Base-by-base conservation (phyloP, 2,797 vertebrate genomes). In the Sebastolobus altivelis region DNA sequence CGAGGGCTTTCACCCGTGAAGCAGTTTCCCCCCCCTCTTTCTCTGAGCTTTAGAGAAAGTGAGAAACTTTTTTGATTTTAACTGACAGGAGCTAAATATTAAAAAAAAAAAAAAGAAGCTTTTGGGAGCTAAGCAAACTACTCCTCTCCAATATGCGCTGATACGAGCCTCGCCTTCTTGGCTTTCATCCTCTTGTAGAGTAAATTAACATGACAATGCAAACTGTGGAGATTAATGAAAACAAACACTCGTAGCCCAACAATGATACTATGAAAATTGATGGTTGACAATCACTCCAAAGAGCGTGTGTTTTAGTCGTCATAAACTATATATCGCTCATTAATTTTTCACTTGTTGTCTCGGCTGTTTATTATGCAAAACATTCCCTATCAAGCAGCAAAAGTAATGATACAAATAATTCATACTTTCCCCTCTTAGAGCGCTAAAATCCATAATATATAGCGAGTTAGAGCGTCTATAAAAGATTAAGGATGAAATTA, bases 1-100 rank as follows among this genome's bases (percentile, higher is more conserved):
- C 84, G 77, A 93, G 93, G 90, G 89, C 94, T 94, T 93, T 93
- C 94, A 94, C 93, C 92, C 92, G 77, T 92, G 90, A 94, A 94
- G 91, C 89, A 82, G 88, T 79, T 43, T 5, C 74, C 80, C 83
- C 77, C 72, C 14, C 9, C 20, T 33, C n/a, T 18, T 18, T 58
- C 65, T 10, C 37, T 31, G 14, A 90, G 91, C 87, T 92, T 90
- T 81, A 72, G 78, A 91, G 86, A 87, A 89, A 94, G 88, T 89
- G 89, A 88, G 88, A 90, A 94, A 93, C 87, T 93, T 94, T 72
- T 93, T 92, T 85, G 84, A 93, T 92, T 92, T 93, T 85, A 90
- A 93, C 92, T 87, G 92, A 92, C 90, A 92, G 88, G 73, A 85
- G 86, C 90, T 94, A 91, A 94, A 93, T 94, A 94, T 93, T 88